Evolutionary conservation across 2,797 vertebrate genomes (phyloP).

Genomic region (Urophycis tenuis): DNA sequence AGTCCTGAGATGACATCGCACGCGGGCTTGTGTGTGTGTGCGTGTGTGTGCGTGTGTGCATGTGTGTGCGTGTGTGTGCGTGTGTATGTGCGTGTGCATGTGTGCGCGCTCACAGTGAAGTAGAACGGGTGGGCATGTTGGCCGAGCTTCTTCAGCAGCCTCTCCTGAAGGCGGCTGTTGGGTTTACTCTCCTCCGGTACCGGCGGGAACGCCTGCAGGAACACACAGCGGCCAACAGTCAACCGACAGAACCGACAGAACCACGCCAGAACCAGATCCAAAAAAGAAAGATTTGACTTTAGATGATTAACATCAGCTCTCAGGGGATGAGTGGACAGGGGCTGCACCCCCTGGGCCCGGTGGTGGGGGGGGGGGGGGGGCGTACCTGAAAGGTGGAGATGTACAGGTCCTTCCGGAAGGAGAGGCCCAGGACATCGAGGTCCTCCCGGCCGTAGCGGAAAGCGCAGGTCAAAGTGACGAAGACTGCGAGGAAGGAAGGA

Average conservation of each 20-base stretch:
- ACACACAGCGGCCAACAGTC: background rate
- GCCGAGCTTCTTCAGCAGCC: constrained; percentile 92
- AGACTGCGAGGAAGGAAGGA: constrained; percentile 70
- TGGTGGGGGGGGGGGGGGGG: too few relatives aligned
- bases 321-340: background rate
- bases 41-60: background rate
- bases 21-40: too few relatives aligned
- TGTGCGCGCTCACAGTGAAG: constrained; percentile 67
- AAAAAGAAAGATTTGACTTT: too few relatives aligned
- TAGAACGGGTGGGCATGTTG: constrained; percentile 91
- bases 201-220: constrained; percentile 81
- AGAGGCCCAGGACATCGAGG: constrained; percentile 90
- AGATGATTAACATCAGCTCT: background rate
- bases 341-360: background rate
- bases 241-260: background rate
- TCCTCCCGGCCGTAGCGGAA: constrained; percentile 96
- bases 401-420: constrained; percentile 93
- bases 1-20: too few relatives aligned
- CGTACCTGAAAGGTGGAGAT: constrained; percentile 83
- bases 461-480: constrained; percentile 91
- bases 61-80: background rate
- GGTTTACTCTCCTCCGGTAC: constrained; percentile 84
- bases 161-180: constrained; percentile 88
- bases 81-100: background rate
- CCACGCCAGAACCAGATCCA: background rate